Base-by-base conservation (phyloP, 2,113 vertebrate species). In the Hyla sarda region DNA sequence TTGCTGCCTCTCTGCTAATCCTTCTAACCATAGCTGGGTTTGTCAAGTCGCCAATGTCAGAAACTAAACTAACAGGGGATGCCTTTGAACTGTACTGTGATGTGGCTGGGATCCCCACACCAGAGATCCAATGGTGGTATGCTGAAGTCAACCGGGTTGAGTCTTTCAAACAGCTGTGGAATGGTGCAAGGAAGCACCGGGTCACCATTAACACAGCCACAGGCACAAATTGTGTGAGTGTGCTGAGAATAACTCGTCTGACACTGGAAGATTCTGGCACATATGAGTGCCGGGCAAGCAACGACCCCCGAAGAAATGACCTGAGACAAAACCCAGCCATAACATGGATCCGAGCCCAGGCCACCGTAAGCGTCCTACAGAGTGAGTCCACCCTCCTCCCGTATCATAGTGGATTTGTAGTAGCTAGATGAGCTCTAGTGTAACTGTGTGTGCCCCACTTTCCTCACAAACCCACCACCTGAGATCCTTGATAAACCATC, bases 71-170 rank as follows among this genome's bases (percentile, higher is more conserved):
- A 91, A 99, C 98, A 89, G 98, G 98, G 94, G 98, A 99, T 96
- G 96, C 97, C 95, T 98, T 99, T 95, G 98, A 99, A 96, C 97
- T 99, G 95, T 99, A 99, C 97, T 99, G 98, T 95, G 97, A 99
- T 88, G 98, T 99, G 95, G 95, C 98, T 73, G 98, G 98, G 91
- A 96, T 93, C 92, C 98, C 98, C 92, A 97, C 96, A 89, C 98
- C 98, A 88, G 98, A 99, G 96, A 99, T 99, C 97, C 97, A 99
- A 95, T 99, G 98, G 98, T 99, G 98, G 98, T 99, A 99, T 88
- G 96, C 97, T 17, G 97, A 99, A 93, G 95, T 97, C 93, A 99
- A 99, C 96, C 95, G 97, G 88, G 97, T 96, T 88, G 98, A 99
- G 93, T 96, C 98, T 95, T 99, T 99, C 96, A 99, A 97, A 95